These are phyloP conservation scores for Stenotaenia linearis DNA, from an alignment of 2,888 invertebrate genomes.

Conservation along the genomic window DNA sequence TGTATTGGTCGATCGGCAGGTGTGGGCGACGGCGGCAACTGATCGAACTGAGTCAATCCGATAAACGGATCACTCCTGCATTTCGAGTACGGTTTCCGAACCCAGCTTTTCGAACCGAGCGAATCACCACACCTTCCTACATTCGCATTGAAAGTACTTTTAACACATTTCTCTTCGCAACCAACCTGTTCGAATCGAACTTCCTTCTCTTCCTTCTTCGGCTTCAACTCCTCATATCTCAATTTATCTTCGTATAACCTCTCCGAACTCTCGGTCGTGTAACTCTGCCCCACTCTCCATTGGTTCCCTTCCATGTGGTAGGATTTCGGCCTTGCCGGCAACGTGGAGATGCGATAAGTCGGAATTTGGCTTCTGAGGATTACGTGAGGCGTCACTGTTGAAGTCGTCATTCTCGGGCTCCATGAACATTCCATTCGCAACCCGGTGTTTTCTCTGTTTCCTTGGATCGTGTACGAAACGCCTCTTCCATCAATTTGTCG, in stretches of 20 bases:
- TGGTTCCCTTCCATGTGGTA: slow-evolving; percentile 13
- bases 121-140: not conserved
- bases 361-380: not conserved
- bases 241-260: slow-evolving; percentile 28
- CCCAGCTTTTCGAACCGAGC: not conserved
- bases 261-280: not conserved
- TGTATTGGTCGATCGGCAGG: not conserved
- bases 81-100: slow-evolving; percentile 1
- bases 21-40: not conserved
- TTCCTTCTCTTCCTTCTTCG: not conserved
- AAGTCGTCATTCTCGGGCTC: slow-evolving; percentile 4
- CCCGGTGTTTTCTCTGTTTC: not conserved
- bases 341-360: not conserved
- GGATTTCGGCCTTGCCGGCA: slow-evolving; percentile 27
- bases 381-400: not conserved
- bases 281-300: not conserved
- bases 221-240: no score
- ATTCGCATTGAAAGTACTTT: not conserved
- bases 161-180: not conserved
- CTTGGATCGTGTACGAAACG: not conserved
- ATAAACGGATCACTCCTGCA: not conserved
- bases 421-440: slow-evolving; percentile 28
- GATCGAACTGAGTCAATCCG: not conserved
- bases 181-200: slow-evolving; percentile 12
- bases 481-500: not conserved